These are phyloP conservation scores for Drosophila monieri DNA, from an alignment of 2,888 invertebrate species.

Conservation along the genomic window DNA sequence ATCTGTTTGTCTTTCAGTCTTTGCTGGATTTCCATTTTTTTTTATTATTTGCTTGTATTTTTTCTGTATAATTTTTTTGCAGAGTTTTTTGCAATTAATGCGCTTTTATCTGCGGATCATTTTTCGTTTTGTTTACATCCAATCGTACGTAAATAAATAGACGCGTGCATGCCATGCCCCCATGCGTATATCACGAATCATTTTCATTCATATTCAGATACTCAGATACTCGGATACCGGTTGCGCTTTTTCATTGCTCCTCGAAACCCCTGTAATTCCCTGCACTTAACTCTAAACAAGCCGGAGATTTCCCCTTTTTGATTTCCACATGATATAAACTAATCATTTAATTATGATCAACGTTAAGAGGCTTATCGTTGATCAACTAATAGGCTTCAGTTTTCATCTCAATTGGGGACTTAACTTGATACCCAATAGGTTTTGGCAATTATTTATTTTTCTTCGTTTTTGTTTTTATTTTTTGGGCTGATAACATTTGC, in stretches of 20 bases:
- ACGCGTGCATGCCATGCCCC: conserved; percentile 14
- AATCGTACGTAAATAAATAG: conserved; percentile 67
- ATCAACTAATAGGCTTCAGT: neutral
- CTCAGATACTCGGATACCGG: conserved; percentile 17
- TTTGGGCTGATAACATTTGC: conserved; percentile 41
- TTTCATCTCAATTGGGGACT: neutral
- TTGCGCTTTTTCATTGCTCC: conserved; percentile 1
- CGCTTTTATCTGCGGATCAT: conserved; percentile 57
- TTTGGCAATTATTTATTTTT: conserved; percentile 1
- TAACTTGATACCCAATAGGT: neutral
- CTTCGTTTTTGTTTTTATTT: neutral
- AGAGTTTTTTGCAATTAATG: conserved; percentile 57
- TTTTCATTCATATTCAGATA: conserved; percentile 38
- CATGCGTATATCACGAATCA: conserved; percentile 18
- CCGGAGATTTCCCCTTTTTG: conserved; percentile 1
- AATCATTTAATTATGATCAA: neutral
- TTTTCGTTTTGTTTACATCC: conserved; percentile 66
- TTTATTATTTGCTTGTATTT: neutral
- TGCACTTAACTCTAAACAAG: neutral
- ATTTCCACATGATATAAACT: neutral
- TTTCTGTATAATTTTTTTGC: neutral
- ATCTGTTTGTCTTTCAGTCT: conserved; percentile 12
- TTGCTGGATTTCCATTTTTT: conserved; percentile 1
- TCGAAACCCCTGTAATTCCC: neutral
- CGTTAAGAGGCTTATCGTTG: neutral